Evolutionary conservation across 2,797 vertebrate species (phyloP), one percentile per base, ranked within the genome.

Genomic region (Pempheris klunzingeri): DNA sequence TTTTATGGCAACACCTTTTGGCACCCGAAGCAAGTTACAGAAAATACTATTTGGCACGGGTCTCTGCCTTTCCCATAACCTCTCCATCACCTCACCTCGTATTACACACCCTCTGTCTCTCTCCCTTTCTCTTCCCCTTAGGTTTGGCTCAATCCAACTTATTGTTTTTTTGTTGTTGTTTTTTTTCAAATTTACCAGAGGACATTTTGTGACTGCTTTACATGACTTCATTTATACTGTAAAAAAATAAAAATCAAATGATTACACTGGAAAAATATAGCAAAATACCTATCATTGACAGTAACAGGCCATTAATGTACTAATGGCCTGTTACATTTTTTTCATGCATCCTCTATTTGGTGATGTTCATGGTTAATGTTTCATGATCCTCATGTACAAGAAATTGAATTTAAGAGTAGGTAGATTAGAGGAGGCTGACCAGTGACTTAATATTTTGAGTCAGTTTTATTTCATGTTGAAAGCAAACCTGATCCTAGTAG

Each of bases 151-250:
- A 26, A 11, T 58, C 28, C 12, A 17, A 28, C n/a, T 5, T 64
- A 20, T 78, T 70, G 63, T 78, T 69, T 43, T 17, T 73, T n/a
- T n/a, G n/a, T n/a, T n/a, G n/a, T n/a, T n/a, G n/a, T n/a, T 78
- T 69, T 43, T 17, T 73, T 44, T 64, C 26, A 50, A 22, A 34
- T 66, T 65, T 28, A 32, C 44, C 57, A 47, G 14, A 22, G 30
- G 47, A 28, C 24, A n/a, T 39, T 43, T 61, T 28, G 15, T 61
- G 34, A 49, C 18, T 14, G 44, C 38, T 58, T 46, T n/a, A 34
- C 9, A 38, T 3, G 20, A 28, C 65, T 41, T 57, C 12, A 60
- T 55, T 58, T 39, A 32, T 26, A 26, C 67, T 61, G 7, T 20
- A 13, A 17, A 6, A 39, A 57, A 44, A 55, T n/a, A 18, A 18